A percentile compares a stretch with the other conserved stretches of the same genome.
phyloP scores from a whole-genome alignment of 1,140 invertebrate species.

The Drusus annulatus region DNA sequence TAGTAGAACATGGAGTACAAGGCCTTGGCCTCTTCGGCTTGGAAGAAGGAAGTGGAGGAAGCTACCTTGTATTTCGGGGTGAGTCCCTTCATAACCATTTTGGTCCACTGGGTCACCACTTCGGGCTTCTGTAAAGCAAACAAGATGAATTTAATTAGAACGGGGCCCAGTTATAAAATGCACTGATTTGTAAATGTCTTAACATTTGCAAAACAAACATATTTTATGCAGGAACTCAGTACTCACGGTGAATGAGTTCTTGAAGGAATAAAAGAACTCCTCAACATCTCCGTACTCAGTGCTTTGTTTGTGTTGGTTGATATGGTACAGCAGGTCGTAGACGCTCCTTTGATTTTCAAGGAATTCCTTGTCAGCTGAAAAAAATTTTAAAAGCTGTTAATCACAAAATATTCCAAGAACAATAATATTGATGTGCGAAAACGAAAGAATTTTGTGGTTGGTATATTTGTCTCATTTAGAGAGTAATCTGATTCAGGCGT shows the following conservation, averaged over 20 bases:
- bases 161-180: no score
- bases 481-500: no score
- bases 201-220: no score
- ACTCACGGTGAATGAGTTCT: slow-evolving; percentile 4
- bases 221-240: no score
- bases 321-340: slow-evolving; percentile 68
- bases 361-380: slow-evolving; percentile 67
- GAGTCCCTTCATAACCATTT: slow-evolving; percentile 68
- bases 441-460: no score
- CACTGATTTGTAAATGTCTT: no score
- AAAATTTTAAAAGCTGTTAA: neutral
- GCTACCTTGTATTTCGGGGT: slow-evolving; percentile 71
- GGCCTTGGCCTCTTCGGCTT: slow-evolving; percentile 70
- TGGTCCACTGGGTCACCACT: slow-evolving; percentile 72
- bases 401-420: neutral
- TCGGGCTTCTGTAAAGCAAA: slow-evolving; percentile 65
- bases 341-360: slow-evolving; percentile 75
- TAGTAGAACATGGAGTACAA: slow-evolving; percentile 75
- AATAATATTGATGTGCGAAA: neutral
- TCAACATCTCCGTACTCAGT: neutral
- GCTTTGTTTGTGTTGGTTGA: neutral
- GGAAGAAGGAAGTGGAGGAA: slow-evolving; percentile 71
- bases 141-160: no score
- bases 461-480: no score
- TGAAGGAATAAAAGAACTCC: neutral